A percentile compares a stretch with the other conserved stretches of the same genome.
phyloP scores from a whole-genome alignment of 1,140 invertebrate genomes.

The Musca vetustissima region DNA sequence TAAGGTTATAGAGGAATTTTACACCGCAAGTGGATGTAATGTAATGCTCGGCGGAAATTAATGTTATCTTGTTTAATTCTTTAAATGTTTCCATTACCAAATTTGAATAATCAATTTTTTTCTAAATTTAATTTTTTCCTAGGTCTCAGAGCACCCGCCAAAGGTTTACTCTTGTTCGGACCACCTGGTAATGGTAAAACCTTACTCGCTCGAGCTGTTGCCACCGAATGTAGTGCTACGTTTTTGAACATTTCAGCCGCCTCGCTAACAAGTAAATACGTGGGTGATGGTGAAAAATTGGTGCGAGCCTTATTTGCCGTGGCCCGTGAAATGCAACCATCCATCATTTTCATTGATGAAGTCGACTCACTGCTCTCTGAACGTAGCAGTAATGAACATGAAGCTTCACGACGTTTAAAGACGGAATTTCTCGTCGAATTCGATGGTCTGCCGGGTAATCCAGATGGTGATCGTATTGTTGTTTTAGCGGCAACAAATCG shows the following conservation, averaged over 20 bases:
- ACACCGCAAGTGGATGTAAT: too few species aligned
- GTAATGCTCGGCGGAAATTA: too few species aligned
- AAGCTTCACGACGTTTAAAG: slow-evolving; percentile 93
- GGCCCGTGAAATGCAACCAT: slow-evolving; percentile 88
- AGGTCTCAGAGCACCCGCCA: slow-evolving; percentile 72
- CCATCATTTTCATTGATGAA: slow-evolving; percentile 95
- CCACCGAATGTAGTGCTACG: slow-evolving; percentile 88
- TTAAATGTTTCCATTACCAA: too few species aligned
- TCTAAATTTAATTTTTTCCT: too few species aligned
- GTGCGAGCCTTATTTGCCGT: slow-evolving; percentile 93
- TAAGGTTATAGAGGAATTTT: too few species aligned
- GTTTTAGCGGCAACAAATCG: slow-evolving; percentile 98
- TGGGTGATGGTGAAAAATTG: slow-evolving; percentile 97
- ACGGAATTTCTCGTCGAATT: slow-evolving; percentile 98
- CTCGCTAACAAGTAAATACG: slow-evolving; percentile 96
- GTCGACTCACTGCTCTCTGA: slow-evolving; percentile 93
- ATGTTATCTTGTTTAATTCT: too few species aligned
- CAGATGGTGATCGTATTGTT: slow-evolving; percentile 84
- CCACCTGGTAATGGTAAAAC: slow-evolving; percentile 87
- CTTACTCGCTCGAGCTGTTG: slow-evolving; percentile 85
- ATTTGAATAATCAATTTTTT: too few species aligned
- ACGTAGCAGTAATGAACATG: slow-evolving; percentile 89
- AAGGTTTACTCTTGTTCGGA: slow-evolving; percentile 92
- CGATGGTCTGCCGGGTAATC: slow-evolving; percentile 81
- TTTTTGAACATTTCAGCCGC: slow-evolving; percentile 98